phyloP scores from a whole-genome alignment of 2,888 invertebrate genomes.

The Aporophyla lueneburgensis region DNA sequence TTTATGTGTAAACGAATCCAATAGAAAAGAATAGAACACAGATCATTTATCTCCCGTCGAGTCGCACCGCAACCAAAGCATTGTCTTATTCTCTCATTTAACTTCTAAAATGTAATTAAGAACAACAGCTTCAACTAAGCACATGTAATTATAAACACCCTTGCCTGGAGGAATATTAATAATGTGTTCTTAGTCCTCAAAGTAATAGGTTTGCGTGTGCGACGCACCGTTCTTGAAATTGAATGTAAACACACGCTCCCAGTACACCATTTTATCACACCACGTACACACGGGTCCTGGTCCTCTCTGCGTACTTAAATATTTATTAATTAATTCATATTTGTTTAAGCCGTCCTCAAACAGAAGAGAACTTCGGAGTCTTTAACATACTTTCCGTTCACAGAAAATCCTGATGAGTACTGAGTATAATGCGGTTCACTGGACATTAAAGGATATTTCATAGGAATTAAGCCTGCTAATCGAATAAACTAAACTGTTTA shows the following conservation, averaged over 20 bases:
- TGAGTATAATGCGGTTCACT: not conserved
- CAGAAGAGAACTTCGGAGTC: not conserved
- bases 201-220: conserved; percentile 53
- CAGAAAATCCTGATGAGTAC: conserved; percentile 4
- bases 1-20: conserved; percentile 13
- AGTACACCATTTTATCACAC: conserved; percentile 45
- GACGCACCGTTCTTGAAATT: conserved; percentile 56
- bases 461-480: not conserved
- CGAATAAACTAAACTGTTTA: not conserved
- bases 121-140: conserved; percentile 42
- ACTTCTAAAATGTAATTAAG: conserved; percentile 52
- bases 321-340: conserved; percentile 44
- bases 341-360: conserved; percentile 37
- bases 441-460: conserved; percentile 5
- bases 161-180: conserved; percentile 57
- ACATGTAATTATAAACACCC: conserved; percentile 60
- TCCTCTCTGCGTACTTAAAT: conserved; percentile 39
- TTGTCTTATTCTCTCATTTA: conserved; percentile 28
- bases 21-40: conserved; percentile 2
- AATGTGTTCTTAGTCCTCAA: conserved; percentile 54
- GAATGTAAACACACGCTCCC: conserved; percentile 54
- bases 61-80: conserved; percentile 9
- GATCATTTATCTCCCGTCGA: conserved; percentile 7
- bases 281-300: conserved; percentile 27
- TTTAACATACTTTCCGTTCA: conserved; percentile 9